phyloP scores from a whole-genome alignment of 23 tunicate species.

The Styela clava region DNA sequence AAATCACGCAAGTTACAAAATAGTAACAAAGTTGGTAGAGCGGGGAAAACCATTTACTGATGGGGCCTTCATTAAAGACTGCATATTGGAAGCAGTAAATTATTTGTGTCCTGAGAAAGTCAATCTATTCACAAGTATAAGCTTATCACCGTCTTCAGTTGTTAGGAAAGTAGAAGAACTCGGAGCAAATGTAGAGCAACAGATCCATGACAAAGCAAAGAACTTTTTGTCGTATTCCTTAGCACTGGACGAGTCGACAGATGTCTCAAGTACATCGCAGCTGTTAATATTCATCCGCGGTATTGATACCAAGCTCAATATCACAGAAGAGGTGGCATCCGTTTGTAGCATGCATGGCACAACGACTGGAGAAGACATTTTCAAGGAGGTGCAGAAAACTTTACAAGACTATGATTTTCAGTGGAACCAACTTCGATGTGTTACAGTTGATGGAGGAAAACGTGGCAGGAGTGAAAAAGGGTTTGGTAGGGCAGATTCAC shows the following conservation, averaged over 20 bases:
- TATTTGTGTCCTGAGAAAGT: too few relatives aligned
- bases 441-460: slow-evolving; percentile 57
- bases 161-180: too few relatives aligned
- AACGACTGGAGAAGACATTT: slow-evolving; percentile 48
- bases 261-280: slow-evolving; percentile 45
- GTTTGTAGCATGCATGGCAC: slow-evolving; percentile 54
- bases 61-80: too few relatives aligned
- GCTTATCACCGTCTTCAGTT: too few relatives aligned
- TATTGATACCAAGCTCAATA: slow-evolving; percentile 28
- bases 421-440: slow-evolving; percentile 46
- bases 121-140: too few relatives aligned
- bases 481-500: slow-evolving; percentile 53
- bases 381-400: slow-evolving; percentile 48
- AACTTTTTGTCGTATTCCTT: too few relatives aligned
- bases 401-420: slow-evolving; percentile 37
- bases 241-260: slow-evolving; percentile 47
- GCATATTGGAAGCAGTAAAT: too few relatives aligned
- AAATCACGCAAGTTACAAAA: too few relatives aligned
- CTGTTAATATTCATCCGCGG: slow-evolving; percentile 49
- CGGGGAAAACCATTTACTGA: too few relatives aligned
- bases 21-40: too few relatives aligned
- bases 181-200: too few relatives aligned
- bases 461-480: slow-evolving; percentile 57
- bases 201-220: too few relatives aligned
- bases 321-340: slow-evolving; percentile 47